Percentiles rank a stretch among this genome's conserved stretches.
Conservation (phyloP, 2,113 vertebrate species). For the Xiphophorus couchianus region DNA sequence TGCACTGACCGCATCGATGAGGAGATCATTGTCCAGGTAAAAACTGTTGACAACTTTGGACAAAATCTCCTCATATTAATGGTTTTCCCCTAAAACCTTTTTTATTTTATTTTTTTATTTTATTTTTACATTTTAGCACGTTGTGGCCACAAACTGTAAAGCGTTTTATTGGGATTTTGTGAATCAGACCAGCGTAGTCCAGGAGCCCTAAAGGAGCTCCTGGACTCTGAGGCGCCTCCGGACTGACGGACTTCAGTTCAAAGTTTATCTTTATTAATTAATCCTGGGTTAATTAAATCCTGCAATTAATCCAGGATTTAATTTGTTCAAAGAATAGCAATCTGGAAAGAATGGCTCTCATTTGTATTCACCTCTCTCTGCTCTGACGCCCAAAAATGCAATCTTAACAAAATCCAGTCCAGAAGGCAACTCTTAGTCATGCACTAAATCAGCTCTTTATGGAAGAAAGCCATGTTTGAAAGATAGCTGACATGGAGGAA, state of each 20-base stretch:
- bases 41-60: slow-evolving; percentile 28
- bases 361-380: not conserved
- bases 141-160: not conserved
- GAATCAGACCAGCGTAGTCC: too few relatives aligned
- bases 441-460: too few relatives aligned
- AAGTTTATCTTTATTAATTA: too few relatives aligned
- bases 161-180: not conserved
- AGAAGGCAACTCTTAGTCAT: too few relatives aligned
- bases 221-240: too few relatives aligned
- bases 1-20: slow-evolving; percentile 94
- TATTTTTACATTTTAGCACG: not conserved
- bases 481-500: not conserved
- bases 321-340: too few relatives aligned
- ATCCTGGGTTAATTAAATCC: too few relatives aligned
- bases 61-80: not conserved
- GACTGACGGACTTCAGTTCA: too few relatives aligned
- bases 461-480: not conserved
- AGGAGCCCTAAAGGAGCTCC: too few relatives aligned
- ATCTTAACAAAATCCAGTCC: too few relatives aligned
- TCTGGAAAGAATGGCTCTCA: not conserved
- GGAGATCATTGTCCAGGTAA: slow-evolving; percentile 94
- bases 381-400: too few relatives aligned
- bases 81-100: not conserved
- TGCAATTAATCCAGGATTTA: too few relatives aligned
- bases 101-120: not conserved